These are phyloP conservation scores for Plebejus melissa DNA, from an alignment of 2,888 invertebrate species.

Conservation along the genomic window DNA sequence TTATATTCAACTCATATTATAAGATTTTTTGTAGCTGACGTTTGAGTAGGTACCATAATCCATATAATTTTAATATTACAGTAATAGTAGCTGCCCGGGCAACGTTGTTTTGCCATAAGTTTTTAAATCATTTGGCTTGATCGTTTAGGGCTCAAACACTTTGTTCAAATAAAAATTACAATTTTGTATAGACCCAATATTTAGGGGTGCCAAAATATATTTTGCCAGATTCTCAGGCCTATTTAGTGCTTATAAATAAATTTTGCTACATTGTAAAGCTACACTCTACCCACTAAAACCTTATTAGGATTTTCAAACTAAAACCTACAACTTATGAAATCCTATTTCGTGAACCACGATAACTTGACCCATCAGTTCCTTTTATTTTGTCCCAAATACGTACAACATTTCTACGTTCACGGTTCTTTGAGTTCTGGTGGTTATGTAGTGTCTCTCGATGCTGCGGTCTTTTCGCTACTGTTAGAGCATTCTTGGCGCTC, in stretches of 20 bases:
- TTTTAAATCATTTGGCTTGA: not conserved
- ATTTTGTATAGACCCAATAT: too few species aligned
- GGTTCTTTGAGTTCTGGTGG: constrained; percentile 47
- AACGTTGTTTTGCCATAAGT: not conserved
- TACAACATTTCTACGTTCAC: constrained; percentile 34
- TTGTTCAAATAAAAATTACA: too few species aligned
- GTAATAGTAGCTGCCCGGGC: not conserved
- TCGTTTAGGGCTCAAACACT: too few species aligned
- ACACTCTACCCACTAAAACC: constrained; percentile 28
- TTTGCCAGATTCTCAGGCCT: too few species aligned
- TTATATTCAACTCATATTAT: not conserved
- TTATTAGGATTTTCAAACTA: constrained; percentile 55
- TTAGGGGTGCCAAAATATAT: too few species aligned
- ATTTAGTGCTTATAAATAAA: too few species aligned
- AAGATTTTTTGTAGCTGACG: not conserved
- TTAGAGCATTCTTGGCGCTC: constrained; percentile 61
- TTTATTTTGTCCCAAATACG: constrained; percentile 37
- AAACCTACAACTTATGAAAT: constrained; percentile 56
- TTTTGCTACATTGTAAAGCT: too few species aligned
- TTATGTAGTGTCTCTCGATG: constrained; percentile 62
- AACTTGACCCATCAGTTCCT: constrained; percentile 41
- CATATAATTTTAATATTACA: not conserved
- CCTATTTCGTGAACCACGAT: constrained; percentile 47
- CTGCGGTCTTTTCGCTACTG: constrained; percentile 73
- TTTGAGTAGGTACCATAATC: not conserved